Conservation (phyloP, 2,888 invertebrate genomes). For the Gastracanthus pulcherrimus region DNA sequence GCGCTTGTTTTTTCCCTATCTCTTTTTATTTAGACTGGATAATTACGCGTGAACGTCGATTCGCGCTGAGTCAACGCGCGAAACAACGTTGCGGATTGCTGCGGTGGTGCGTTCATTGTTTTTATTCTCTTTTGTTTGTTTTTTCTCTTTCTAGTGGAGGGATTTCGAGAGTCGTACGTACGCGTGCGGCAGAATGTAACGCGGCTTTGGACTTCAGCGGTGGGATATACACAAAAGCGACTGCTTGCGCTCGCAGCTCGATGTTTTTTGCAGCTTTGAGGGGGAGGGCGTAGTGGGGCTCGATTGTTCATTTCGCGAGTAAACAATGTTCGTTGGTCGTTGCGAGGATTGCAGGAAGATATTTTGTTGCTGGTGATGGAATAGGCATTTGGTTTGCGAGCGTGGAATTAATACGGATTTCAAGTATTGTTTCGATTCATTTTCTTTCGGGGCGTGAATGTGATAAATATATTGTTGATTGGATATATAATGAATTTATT, state of each 20-base stretch:
- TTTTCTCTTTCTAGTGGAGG: no score
- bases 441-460: no score
- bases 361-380: background rate
- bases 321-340: constrained; percentile 19
- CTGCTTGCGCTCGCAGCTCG: no score
- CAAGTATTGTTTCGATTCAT: no score
- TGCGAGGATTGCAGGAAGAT: background rate
- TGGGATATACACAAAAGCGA: no score
- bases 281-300: background rate
- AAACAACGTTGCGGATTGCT: background rate
- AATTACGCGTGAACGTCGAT: constrained; percentile 30
- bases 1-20: background rate
- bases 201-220: no score
- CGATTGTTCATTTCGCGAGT: constrained; percentile 27
- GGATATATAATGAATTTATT: no score
- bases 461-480: no score
- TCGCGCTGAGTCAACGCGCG: constrained; percentile 29
- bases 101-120: background rate
- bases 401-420: no score
- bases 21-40: constrained; percentile 41
- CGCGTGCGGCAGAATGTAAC: constrained; percentile 12
- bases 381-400: background rate
- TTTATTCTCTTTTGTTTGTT: no score
- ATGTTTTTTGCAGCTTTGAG: constrained; percentile 12
- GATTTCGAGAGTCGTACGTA: background rate